Base-by-base conservation (phyloP, 2,888 invertebrate genomes). In the Physocephala rufipes region DNA sequence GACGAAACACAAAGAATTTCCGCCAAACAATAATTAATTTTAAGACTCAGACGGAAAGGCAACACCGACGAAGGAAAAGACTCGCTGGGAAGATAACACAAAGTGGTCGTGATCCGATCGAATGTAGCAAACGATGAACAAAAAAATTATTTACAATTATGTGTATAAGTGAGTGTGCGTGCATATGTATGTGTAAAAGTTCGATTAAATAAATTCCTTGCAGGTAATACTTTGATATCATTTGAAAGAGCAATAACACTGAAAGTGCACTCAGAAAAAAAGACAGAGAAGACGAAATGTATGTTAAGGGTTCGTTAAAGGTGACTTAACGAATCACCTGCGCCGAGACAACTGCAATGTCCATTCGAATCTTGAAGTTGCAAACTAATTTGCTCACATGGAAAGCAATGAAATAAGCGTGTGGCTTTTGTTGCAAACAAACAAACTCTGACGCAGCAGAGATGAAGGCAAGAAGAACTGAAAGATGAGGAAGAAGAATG, bases 121-220 rank as follows among this genome's bases (percentile, higher is more conserved):
- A 36, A 36, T 9, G 4, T 36, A 9, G 58, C 2, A 58, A 3
- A 15, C 15, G 26, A 43, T n/a, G 21, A 24, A 24, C 13, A 26
- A 28, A 30, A 49, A 53, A 66, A 51, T 53, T 67, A 59, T 67
- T 67, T 67, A 47, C 67, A 47, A 59, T 66, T 7, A 9, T 9
- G n/a, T n/a, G n/a, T n/a, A n/a, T n/a, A n/a, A n/a, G n/a, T n/a
- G n/a, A n/a, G n/a, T n/a, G n/a, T n/a, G n/a, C n/a, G n/a, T n/a
- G n/a, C n/a, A n/a, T n/a, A n/a, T n/a, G n/a, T n/a, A n/a, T n/a
- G 53, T 36, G 53, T 28, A 62, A 28, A 62, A 36, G 36, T 67
- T 66, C 59, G 71, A 73, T 74, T 73, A 73, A 74, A 74, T 74
- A 67, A 74, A 73, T 74, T 71, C 64, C 36, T 70, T 43, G 47